Conservation (phyloP, 2,888 invertebrate species). For the Epistrophe grossulariae region DNA sequence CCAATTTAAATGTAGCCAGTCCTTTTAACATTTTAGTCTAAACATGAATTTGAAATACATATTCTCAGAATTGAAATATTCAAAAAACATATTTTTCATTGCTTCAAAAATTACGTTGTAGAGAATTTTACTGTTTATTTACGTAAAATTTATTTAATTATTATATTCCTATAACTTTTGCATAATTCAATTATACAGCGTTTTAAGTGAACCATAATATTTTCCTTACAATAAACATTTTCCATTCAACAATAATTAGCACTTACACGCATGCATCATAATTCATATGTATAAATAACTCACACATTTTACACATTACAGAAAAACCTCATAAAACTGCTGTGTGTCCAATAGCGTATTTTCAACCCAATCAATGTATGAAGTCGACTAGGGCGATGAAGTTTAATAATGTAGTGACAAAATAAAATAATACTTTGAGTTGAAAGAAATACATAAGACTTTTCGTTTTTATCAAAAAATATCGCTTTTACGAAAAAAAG, state of each 20-base stretch:
- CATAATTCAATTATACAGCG: conserved; percentile 34
- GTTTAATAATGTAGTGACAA: background rate
- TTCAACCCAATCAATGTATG: background rate
- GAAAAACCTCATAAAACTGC: conserved; percentile 20
- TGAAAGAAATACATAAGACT: too few species aligned
- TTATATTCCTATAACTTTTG: too few species aligned
- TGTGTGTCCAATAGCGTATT: background rate
- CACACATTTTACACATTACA: background rate
- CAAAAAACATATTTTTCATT: too few species aligned
- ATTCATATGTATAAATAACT: background rate
- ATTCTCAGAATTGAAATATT: too few species aligned
- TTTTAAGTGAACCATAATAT: conserved; percentile 66
- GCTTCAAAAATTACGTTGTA: too few species aligned
- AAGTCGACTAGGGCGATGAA: background rate
- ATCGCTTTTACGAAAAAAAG: too few species aligned
- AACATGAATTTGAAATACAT: too few species aligned
- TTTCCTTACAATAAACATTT: conserved; percentile 36
- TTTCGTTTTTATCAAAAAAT: too few species aligned
- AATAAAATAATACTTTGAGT: background rate
- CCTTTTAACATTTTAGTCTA: too few species aligned
- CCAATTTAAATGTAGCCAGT: too few species aligned
- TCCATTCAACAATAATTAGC: conserved; percentile 56
- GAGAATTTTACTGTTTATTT: too few species aligned
- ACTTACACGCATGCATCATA: conserved; percentile 53
- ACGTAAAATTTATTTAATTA: too few species aligned